phyloP scores from a whole-genome alignment of 2,113 vertebrate genomes.

The Notechis scutatus region DNA sequence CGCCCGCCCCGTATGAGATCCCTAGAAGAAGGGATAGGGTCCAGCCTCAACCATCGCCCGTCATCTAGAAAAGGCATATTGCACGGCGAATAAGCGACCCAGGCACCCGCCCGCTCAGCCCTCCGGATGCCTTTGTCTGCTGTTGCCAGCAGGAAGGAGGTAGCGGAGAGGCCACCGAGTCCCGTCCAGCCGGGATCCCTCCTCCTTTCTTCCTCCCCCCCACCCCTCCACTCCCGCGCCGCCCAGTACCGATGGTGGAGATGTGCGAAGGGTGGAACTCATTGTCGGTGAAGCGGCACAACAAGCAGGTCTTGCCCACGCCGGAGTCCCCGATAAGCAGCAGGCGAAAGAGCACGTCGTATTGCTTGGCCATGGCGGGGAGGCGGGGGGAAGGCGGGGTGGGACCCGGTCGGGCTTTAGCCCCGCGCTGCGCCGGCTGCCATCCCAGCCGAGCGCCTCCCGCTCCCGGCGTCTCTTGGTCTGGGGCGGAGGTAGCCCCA shows the following conservation, averaged over 20 bases:
- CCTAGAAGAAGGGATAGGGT: no score
- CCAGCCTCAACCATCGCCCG: background rate
- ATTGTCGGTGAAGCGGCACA: constrained; percentile 89
- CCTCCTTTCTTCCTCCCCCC: background rate
- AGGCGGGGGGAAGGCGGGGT: constrained; percentile 17
- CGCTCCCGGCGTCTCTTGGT: constrained; percentile 41
- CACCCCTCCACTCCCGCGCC: background rate
- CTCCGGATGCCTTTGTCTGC: background rate
- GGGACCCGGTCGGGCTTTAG: constrained; percentile 25
- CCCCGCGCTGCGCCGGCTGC: constrained; percentile 49
- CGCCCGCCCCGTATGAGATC: background rate
- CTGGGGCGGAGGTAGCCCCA: constrained; percentile 16
- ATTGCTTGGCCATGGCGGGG: constrained; percentile 85
- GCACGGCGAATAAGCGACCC: background rate
- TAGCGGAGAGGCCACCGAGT: background rate
- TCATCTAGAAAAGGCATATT: background rate
- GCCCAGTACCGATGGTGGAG: constrained; percentile 87
- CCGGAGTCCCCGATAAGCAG: constrained; percentile 90
- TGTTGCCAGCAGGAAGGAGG: background rate
- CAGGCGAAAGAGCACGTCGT: constrained; percentile 86
- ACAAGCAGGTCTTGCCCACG: constrained; percentile 90
- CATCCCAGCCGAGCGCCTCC: background rate
- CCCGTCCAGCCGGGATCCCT: background rate
- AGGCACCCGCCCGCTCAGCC: background rate
- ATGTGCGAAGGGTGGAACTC: constrained; percentile 89